Evolutionary conservation across 2,888 invertebrate genomes (phyloP), one percentile per base, ranked within the genome.

Genomic region (Himalopsyche anomala): DNA sequence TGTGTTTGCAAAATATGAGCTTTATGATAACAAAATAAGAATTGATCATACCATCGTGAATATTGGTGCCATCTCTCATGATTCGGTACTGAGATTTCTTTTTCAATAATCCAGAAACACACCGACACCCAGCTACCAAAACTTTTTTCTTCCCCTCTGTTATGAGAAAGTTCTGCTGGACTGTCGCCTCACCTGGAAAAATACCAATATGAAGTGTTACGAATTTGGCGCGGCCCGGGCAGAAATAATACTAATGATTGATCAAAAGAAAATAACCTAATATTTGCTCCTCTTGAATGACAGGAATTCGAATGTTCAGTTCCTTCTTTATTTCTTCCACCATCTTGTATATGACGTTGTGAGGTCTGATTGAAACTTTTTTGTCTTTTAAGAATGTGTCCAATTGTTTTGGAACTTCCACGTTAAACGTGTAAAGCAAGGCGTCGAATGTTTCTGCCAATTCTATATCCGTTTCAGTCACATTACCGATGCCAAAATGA

Each of bases 271-370:
- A 81, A 86, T 91, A 91, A 95, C 98, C 98, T 84, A 97, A 87
- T 54, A 96, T 89, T 90, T 98, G 96, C 91, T 98, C 97, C 12
- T 95, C 95, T 89, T 96, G 95, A 81, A 94, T 90, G 42, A 93
- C 90, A 0, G 98, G 98, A 89, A 99, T 93, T 90, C 94, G 93
- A 0, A 91, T 91, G 89, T 94, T 96, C 84, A 99, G 94, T 91
- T 97, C 96, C 81, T 94, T 93, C 90, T 97, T 97, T 0, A 99
- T 91, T 90, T 98, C 96, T 89, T 99, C 98, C 19, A 99, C 95
- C 87, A 99, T 92, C 89, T 96, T 95, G 92, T 99, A 99, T 89
- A 99, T 99, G 45, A 99, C 95, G 91, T 99, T 98, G 91, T 96
- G 96, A 79, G 94, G 91, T 90, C 95, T 95, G 54, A 99, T 92